Conservation (phyloP, 2,888 invertebrate species). For the Dusona sp. region DNA sequence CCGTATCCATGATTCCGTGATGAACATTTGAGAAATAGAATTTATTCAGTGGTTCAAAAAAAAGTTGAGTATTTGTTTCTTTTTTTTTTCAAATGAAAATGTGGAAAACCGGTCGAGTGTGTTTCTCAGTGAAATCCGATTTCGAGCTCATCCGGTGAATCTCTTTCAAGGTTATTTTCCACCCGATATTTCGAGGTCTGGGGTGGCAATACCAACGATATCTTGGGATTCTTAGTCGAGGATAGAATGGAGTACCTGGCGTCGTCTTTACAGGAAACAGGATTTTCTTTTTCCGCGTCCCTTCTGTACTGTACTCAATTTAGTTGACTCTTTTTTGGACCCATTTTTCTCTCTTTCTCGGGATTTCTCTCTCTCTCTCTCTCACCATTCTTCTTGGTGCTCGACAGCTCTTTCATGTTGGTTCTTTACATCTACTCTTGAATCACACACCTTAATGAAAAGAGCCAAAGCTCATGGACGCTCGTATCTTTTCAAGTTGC, state of each 20-base stretch:
- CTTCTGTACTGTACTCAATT: not conserved
- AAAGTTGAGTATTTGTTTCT: not conserved
- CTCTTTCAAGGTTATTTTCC: not conserved
- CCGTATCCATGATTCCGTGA: not conserved
- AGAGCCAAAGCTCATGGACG: constrained; percentile 39
- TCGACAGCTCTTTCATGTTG: constrained; percentile 30
- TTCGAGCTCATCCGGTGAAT: not conserved
- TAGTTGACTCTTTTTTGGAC: not conserved
- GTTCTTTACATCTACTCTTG: constrained; percentile 25
- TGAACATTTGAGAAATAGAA: not conserved
- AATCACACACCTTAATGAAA: constrained; percentile 22
- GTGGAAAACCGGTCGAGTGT: not conserved
- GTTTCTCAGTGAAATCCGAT: not conserved
- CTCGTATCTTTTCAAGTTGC: constrained; percentile 43
- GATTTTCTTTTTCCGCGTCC: not conserved
- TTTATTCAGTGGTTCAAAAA: not conserved
- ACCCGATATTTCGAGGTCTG: constrained; percentile 20
- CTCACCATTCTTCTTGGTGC: constrained; percentile 19
- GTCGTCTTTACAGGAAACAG: not conserved
- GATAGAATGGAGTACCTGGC: not conserved
- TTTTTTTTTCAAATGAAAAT: not conserved
- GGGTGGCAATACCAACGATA: constrained; percentile 25
- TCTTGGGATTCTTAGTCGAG: constrained; percentile 22
- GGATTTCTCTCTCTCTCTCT: not conserved
- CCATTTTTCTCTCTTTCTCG: not conserved